Evolutionary conservation across 2,888 invertebrate species (phyloP).

Genomic region (Mechanitis messenoides): DNA sequence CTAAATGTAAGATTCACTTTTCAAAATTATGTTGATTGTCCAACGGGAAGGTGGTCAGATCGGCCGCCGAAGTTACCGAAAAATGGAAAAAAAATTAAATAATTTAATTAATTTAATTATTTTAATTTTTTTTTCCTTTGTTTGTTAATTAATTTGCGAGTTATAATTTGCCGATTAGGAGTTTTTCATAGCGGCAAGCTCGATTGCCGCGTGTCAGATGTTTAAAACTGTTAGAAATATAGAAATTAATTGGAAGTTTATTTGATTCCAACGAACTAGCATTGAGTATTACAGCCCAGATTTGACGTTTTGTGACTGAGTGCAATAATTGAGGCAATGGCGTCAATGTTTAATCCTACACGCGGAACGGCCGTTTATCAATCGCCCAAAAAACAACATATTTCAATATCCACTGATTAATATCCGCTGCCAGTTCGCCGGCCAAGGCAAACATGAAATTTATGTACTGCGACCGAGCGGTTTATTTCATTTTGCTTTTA

Average conservation of each 20-base stretch:
- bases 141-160: no score
- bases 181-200: no score
- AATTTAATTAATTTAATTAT: no score
- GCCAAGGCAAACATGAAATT: conserved; percentile 74
- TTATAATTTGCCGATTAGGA: no score
- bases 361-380: conserved; percentile 69
- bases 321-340: conserved; percentile 59
- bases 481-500: conserved; percentile 75
- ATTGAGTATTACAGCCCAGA: conserved; percentile 16
- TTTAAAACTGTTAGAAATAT: not conserved
- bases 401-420: conserved; percentile 77
- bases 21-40: no score
- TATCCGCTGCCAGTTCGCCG: conserved; percentile 73
- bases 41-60: no score
- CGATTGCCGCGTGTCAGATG: no score
- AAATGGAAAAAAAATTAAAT: no score
- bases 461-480: conserved; percentile 73
- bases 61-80: no score
- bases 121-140: no score
- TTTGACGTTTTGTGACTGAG: conserved; percentile 24
- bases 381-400: conserved; percentile 75
- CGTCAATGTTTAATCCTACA: conserved; percentile 71
- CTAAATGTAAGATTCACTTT: no score
- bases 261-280: conserved; percentile 12
- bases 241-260: not conserved